phyloP scores from a whole-genome alignment of 2,113 vertebrate species.

The Pampusana beccarii region DNA sequence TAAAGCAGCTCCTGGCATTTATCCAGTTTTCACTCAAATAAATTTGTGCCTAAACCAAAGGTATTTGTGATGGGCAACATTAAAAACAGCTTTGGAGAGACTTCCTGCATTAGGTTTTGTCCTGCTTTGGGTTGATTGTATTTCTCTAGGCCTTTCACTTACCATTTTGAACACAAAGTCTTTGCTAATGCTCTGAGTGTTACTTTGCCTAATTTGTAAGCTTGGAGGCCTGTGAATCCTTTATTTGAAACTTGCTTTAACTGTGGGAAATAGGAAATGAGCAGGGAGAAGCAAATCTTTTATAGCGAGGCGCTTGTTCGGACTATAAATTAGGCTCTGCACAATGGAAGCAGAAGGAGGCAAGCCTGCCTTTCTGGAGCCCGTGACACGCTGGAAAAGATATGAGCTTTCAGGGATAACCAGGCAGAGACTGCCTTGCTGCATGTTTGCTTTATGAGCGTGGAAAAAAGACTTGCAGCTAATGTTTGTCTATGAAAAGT shows the following conservation, averaged over 20 bases:
- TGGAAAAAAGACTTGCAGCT: slow-evolving; percentile 16
- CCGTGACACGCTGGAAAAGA: slow-evolving; percentile 29
- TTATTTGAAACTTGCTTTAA: slow-evolving; percentile 73
- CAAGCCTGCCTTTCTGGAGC: slow-evolving; percentile 63
- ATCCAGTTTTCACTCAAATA: slow-evolving; percentile 53
- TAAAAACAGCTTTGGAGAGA: slow-evolving; percentile 64
- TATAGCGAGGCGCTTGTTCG: slow-evolving; percentile 51
- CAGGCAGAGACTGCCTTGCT: slow-evolving; percentile 40
- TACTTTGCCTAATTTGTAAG: slow-evolving; percentile 77
- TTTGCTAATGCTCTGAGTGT: slow-evolving; percentile 66
- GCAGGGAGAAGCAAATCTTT: slow-evolving; percentile 70
- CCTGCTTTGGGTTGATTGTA: slow-evolving; percentile 66
- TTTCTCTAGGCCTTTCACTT: slow-evolving; percentile 68
- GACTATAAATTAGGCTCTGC: slow-evolving; percentile 73
- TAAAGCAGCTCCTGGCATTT: slow-evolving; percentile 61
- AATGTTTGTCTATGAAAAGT: slow-evolving; percentile 26
- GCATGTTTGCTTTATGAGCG: background rate
- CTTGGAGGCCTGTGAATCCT: slow-evolving; percentile 60
- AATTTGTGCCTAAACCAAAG: slow-evolving; percentile 19
- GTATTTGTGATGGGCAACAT: slow-evolving; percentile 69
- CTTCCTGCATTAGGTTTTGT: slow-evolving; percentile 65
- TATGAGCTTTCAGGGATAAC: slow-evolving; percentile 39
- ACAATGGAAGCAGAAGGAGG: slow-evolving; percentile 67
- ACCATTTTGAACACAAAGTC: slow-evolving; percentile 65
- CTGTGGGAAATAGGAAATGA: slow-evolving; percentile 82